Base-by-base conservation (phyloP, 1,140 invertebrate species). In the Pogonomyrmex californicus region DNA sequence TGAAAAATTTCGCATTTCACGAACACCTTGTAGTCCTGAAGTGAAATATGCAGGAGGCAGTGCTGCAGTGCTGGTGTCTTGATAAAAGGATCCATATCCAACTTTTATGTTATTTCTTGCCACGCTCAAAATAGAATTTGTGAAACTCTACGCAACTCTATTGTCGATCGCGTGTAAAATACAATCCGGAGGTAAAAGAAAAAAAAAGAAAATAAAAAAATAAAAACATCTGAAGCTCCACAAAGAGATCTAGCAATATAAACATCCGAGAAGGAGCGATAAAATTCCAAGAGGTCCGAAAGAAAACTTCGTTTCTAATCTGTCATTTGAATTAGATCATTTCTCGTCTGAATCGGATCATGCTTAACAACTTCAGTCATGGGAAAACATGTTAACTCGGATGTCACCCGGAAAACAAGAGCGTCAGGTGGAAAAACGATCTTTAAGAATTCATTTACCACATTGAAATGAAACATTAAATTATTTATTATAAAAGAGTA, bases 31-130 rank as follows among this genome's bases (percentile, higher is more conserved):
- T 79, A 81, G 9, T 68, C 7, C 56, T 82, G 60, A 17, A 78
- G 63, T 90, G 81, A 86, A 83, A 65, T 33, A 88, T 86, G 86
- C 91, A 93, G 91, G 90, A 93, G 91, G 91, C 91, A 93, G 92
- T 92, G 91, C 83, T 88, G 91, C 88, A 88, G 86, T 91, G 90
- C 73, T 91, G 70, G 73, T 88, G 63, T 83, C 60, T 49, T 33
- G 23, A 75, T 77, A 68, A 86, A 87, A 85, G 68, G 58, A 83
- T 30, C 12, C 17, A 5, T 38, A 60, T 78, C 41, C 78, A 63
- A 51, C 36, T 78, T 51, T 23, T 78, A 14, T 56, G 17, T 75
- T 33, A 63, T 47, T 83, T n/a, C 49, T 68, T 60, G 44, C 12
- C 36, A 60, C 33, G 5, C 63, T 73, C 63, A 17, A 12, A 41